Evolutionary conservation across 1,140 invertebrate genomes (phyloP).

Genomic region (Eumaeus atala): DNA sequence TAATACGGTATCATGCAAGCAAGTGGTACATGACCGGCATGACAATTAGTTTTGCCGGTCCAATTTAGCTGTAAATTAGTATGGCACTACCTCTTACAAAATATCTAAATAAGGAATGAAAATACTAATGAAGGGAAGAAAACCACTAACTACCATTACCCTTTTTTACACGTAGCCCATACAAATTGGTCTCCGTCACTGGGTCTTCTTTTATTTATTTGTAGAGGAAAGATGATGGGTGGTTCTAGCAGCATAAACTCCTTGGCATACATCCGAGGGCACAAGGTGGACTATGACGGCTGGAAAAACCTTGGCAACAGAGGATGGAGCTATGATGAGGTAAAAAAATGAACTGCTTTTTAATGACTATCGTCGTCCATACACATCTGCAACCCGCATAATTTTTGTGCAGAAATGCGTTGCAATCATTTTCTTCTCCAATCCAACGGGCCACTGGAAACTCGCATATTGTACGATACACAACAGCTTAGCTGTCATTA

Average conservation of each 20-base stretch:
- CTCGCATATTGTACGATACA: too few relatives aligned
- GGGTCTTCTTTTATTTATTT: slow-evolving; percentile 14
- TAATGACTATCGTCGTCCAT: too few relatives aligned
- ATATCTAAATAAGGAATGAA: background rate
- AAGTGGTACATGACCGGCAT: background rate
- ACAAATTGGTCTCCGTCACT: background rate
- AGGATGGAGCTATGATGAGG: slow-evolving; percentile 88
- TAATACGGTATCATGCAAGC: too few relatives aligned
- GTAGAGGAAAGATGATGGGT: slow-evolving; percentile 77
- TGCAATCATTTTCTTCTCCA: too few relatives aligned
- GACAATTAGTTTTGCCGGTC: background rate
- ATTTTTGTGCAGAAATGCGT: too few relatives aligned
- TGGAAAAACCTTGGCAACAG: slow-evolving; percentile 79
- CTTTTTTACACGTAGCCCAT: background rate
- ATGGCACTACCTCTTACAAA: too few relatives aligned
- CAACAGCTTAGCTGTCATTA: too few relatives aligned
- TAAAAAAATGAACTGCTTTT: slow-evolving; percentile 43
- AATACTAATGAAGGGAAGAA: too few relatives aligned
- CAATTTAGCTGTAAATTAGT: background rate
- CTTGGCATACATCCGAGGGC: slow-evolving; percentile 87
- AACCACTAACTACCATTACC: background rate
- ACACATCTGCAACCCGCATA: too few relatives aligned
- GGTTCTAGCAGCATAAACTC: slow-evolving; percentile 85
- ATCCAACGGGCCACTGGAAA: too few relatives aligned
- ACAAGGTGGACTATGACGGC: slow-evolving; percentile 81